These are phyloP conservation scores for Himalopsyche anomala DNA, from an alignment of 2,888 invertebrate species.

Conservation along the genomic window DNA sequence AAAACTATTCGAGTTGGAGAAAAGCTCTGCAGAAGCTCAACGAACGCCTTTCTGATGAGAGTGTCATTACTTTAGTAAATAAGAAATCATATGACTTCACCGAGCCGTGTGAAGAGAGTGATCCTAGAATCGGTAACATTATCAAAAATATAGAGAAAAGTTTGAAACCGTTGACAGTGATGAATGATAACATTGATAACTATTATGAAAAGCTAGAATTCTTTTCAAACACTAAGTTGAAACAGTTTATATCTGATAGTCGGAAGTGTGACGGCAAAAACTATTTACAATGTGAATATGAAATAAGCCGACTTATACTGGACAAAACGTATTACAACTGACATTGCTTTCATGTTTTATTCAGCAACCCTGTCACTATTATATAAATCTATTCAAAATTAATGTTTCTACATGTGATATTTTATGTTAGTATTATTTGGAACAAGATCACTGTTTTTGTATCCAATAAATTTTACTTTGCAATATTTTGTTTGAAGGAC, in stretches of 20 bases:
- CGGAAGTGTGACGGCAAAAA: conserved; percentile 51
- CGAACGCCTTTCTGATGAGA: not conserved
- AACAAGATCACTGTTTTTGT: no score
- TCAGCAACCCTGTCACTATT: not conserved
- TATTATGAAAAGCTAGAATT: conserved; percentile 49
- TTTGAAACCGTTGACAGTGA: conserved; percentile 46
- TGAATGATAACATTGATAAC: conserved; percentile 41
- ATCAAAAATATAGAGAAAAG: conserved; percentile 55
- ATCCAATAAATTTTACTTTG: no score
- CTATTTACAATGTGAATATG: conserved; percentile 51
- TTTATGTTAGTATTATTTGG: no score
- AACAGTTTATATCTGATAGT: conserved; percentile 51
- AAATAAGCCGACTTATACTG: conserved; percentile 50
- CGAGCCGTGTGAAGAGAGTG: conserved; percentile 38
- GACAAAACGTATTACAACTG: conserved; percentile 55
- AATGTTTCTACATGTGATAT: not conserved
- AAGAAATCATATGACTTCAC: not conserved
- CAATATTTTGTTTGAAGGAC: no score
- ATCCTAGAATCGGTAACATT: conserved; percentile 47
- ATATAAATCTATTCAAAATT: conserved; percentile 12
- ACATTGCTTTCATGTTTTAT: not conserved
- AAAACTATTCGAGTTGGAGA: conserved; percentile 47
- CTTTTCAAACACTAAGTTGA: conserved; percentile 52
- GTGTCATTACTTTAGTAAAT: not conserved
- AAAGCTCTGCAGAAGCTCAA: conserved; percentile 47